Base-by-base conservation (phyloP, 92 coral and sea anemone genomes). In the Porites lobata region DNA sequence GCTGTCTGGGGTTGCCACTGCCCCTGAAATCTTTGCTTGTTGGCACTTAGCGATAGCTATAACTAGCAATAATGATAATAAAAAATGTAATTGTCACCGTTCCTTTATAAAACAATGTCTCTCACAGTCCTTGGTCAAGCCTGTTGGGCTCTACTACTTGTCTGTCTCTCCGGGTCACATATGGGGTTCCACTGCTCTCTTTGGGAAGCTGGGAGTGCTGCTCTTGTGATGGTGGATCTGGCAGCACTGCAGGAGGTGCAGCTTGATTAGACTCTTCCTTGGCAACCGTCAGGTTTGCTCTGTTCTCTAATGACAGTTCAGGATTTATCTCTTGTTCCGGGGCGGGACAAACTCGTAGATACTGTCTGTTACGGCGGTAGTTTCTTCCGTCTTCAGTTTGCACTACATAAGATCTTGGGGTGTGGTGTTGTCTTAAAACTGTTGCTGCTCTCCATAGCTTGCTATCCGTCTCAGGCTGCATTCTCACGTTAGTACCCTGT, bases 371-470 rank as follows among this genome's bases (percentile, higher is more conserved):
- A 29, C 24, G 53, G 69, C 69, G 52, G 15, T 24, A 77, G 29
- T 75, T 76, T 76, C 68, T 76, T 66, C 81, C 68, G 22, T 76
- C 67, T 56, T 76, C 68, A 14, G 0, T 52, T 24, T 77, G 59
- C 19, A 77, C 81, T 15, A 77, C 81, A 77, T 77, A 77, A 21
- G 81, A 77, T 58, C 89, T 78, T 86, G 90, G 85, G 54, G 90
- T 78, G 29, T 77, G 85, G 53, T 65, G 77, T 66, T 63, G 84
- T 15, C 77, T 29, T 32, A 77, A 26, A 14, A 61, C 76, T 6
- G 90, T 86, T 43, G 85, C 84, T 77, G 90, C 86, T 52, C 66
- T 77, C 90, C 90, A 86, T 19, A 0, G 67, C 76, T 53, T 85
- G 83, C 74, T 77, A 12, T 85, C 24, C 4, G 77, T 66, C 66